Percentiles rank a stretch among this genome's conserved stretches.
phyloP scores from a whole-genome alignment of 2,797 vertebrate species.

The Eremophila alpestris region DNA sequence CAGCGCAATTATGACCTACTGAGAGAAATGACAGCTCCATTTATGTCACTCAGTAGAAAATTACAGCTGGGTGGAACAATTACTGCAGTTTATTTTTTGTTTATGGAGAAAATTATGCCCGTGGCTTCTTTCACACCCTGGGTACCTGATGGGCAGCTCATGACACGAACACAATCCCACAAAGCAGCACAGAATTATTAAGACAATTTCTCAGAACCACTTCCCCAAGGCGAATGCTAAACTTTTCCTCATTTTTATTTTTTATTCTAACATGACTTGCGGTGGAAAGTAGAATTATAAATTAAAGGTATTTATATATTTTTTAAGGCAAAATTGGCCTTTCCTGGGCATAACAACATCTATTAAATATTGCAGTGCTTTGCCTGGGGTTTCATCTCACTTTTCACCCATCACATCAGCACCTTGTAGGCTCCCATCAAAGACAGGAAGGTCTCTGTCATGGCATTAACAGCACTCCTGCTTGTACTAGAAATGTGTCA shows the following conservation, averaged over 20 bases:
- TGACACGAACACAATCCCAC: not conserved
- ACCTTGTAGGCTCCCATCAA: not conserved
- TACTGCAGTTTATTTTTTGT: constrained; percentile 37
- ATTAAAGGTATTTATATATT: not conserved
- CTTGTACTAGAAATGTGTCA: not conserved
- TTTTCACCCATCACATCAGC: not conserved
- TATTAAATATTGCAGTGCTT: not conserved
- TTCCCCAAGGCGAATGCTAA: not conserved
- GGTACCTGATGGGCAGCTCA: not conserved
- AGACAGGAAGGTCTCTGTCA: not conserved
- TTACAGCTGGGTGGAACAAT: constrained; percentile 40
- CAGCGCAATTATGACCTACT: constrained; percentile 6
- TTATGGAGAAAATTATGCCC: constrained; percentile 1
- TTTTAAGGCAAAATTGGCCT: not conserved
- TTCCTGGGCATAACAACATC: not conserved
- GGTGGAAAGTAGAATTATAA: not conserved
- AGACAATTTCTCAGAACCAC: not conserved
- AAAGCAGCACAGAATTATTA: not conserved
- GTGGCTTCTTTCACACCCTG: not conserved
- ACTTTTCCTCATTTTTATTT: not conserved
- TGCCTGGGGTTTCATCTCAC: not conserved
- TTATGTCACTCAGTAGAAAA: constrained; percentile 34
- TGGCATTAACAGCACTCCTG: not conserved
- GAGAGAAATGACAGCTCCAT: not conserved
- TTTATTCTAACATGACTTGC: not conserved